phyloP scores from a whole-genome alignment of 2,888 invertebrate genomes.

The Phyto melanocephala region DNA sequence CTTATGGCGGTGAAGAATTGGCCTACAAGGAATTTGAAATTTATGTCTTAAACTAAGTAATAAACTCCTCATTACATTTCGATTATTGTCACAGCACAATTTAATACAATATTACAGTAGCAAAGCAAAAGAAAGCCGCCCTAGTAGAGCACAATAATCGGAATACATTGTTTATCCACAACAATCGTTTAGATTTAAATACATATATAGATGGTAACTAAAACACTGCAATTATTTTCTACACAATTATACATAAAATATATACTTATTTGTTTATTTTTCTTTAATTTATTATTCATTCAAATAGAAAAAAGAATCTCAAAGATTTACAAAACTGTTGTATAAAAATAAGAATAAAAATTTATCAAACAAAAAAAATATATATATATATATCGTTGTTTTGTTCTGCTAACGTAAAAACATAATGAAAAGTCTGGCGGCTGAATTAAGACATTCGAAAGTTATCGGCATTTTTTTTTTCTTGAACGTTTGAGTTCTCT shows the following conservation, averaged over 20 bases:
- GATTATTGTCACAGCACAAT: not conserved
- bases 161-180: not conserved
- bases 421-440: no score
- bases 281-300: slow-evolving; percentile 11
- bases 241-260: not conserved
- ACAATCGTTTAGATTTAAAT: not conserved
- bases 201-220: slow-evolving; percentile 1
- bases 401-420: no score
- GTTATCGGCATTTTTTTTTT: no score
- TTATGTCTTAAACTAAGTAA: slow-evolving; percentile 79
- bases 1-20: slow-evolving; percentile 89
- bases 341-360: slow-evolving; percentile 1
- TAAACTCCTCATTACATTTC: not conserved
- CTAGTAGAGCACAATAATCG: slow-evolving; percentile 14
- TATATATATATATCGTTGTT: no score
- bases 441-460: no score
- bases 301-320: slow-evolving; percentile 35
- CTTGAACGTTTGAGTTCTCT: no score
- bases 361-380: no score
- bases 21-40: slow-evolving; percentile 90
- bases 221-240: slow-evolving; percentile 31
- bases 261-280: slow-evolving; percentile 8
- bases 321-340: slow-evolving; percentile 17
- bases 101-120: not conserved
- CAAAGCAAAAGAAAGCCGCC: not conserved